Evolutionary conservation across 2,113 vertebrate genomes (phyloP).

Genomic region (Emydocephalus ijimae): DNA sequence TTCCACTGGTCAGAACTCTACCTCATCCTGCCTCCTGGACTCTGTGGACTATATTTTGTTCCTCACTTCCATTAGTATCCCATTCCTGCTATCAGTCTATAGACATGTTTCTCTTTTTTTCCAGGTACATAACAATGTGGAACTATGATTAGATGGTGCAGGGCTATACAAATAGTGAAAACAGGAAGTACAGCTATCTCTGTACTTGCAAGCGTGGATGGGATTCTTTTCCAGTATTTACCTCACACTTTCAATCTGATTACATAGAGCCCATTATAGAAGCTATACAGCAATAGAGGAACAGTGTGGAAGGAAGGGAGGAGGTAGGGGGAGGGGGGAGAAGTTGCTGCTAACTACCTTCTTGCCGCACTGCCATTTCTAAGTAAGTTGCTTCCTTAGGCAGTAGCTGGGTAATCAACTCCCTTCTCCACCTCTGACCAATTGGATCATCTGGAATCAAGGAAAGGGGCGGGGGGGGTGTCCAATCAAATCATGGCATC

Average conservation of each 20-base stretch:
- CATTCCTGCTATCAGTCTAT: not conserved
- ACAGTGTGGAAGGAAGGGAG: not conserved
- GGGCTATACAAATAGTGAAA: not conserved
- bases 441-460: not conserved
- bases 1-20: not conserved
- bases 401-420: not conserved
- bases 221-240: not conserved
- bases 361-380: not conserved
- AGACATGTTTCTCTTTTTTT: not conserved
- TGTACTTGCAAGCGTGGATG: not conserved
- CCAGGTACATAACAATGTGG: not conserved
- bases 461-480: not conserved
- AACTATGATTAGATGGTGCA: not conserved
- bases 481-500: not conserved
- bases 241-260: not conserved
- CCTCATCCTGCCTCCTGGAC: not conserved
- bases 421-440: not conserved
- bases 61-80: not conserved
- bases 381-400: not conserved
- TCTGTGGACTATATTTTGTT: not conserved
- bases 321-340: not conserved
- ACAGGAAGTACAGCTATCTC: not conserved
- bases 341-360: not conserved
- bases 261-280: not conserved
- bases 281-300: not conserved